A percentile compares a stretch with the other conserved stretches of the same genome.
phyloP scores from a whole-genome alignment of 2,113 vertebrate genomes.

The Chrysochloris asiatica region DNA sequence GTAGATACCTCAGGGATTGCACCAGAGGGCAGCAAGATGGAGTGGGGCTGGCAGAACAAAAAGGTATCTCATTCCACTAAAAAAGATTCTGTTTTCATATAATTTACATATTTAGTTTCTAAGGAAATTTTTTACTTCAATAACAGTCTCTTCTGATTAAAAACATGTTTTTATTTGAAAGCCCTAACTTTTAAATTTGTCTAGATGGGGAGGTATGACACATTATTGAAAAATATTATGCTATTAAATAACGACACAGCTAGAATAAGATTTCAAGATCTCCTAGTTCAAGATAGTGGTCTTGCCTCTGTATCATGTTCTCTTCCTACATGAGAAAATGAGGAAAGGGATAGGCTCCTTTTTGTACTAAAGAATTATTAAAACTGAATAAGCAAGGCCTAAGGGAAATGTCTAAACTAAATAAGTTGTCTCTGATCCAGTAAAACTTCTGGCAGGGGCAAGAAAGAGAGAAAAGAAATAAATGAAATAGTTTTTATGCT shows the following conservation, averaged over 20 bases:
- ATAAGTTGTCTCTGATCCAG: not conserved
- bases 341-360: not conserved
- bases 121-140: not conserved
- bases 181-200: not conserved
- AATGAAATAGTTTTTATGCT: not conserved
- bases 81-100: not conserved
- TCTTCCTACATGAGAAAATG: not conserved
- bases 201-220: not conserved
- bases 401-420: not conserved
- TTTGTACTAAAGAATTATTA: not conserved
- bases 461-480: constrained; percentile 33
- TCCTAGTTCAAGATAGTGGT: not conserved
- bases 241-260: not conserved
- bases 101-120: not conserved
- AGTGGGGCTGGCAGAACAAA: not conserved
- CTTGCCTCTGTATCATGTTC: not conserved
- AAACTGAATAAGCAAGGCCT: not conserved
- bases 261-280: not conserved
- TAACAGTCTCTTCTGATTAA: not conserved
- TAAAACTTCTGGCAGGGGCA: not conserved
- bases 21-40: not conserved
- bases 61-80: not conserved
- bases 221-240: not conserved
- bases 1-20: not conserved
- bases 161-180: not conserved